Base-by-base conservation (phyloP, 2,888 invertebrate species). In the Cenopis cana region DNA sequence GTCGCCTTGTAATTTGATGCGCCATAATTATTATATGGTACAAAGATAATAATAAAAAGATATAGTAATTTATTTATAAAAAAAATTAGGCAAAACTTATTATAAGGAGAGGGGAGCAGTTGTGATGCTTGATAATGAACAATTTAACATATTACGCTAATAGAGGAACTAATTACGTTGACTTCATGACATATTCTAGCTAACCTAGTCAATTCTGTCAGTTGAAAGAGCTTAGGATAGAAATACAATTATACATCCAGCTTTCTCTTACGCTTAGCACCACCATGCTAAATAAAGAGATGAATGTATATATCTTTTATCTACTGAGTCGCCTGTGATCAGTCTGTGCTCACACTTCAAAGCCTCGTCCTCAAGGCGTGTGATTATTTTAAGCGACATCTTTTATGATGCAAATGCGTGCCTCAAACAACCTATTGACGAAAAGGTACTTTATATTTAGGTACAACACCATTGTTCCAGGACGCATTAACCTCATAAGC, bases 331-430 rank as follows among this genome's bases (percentile, higher is more conserved):
- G n/a, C 11, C 14, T 41, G 14, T 14, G 41, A 41, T 41, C 41
- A 41, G 41, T 14, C 41, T 6, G 6, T 41, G 12, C 41, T 41
- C 50, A 50, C 18, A 10, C 9, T 18, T 50, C 50, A 38, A 72
- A 66, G 64, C 74, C 68, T 74, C 75, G 76, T 74, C 75, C 68
- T 69, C 73, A 64, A 76, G 77, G 81, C 78, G 79, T 81, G 81
- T 77, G 81, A 83, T 85, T 86, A 85, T 87, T 87, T 83, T 76
- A 81, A 80, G 78, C 61, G 61, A 33, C 61, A 61, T 61, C 77
- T 89, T 90, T 88, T 89, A 87, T 86, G 74, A 90, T 90, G 90
- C 85, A 85, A 90, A 90, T 87, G 49, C 12, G 55, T 12, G 76
- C 66, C 41, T 57, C 77, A 69, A 73, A 72, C 77, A 77, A 76